Evolutionary conservation across 1,140 invertebrate species (phyloP), one percentile per base, ranked within the genome.

Genomic region (Tetragnatha versicolor): DNA sequence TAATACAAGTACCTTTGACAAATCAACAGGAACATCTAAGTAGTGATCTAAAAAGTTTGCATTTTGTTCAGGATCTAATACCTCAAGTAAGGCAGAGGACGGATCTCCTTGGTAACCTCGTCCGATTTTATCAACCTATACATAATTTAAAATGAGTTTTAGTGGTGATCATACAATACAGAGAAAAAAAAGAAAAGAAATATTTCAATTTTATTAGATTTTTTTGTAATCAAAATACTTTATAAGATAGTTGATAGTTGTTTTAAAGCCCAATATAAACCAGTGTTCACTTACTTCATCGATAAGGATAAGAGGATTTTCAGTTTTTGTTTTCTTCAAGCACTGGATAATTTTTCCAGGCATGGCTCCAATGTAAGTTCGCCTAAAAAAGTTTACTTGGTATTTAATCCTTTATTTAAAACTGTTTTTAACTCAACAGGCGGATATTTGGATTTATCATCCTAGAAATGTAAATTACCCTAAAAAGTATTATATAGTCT

Each of bases 331-430:
- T 86, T 99, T 99, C 87, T 99, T 99, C 49, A 99, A 88, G 84
- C 97, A 99, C 86, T 99, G 98, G 82, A 99, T 98, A 12, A 98
- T 90, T 88, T 99, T 99, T 39, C 98, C 98, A 7, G 98, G 98
- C 98, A 99, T 99, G 0, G 98, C 98, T 35, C 98, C 98, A 58
- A 99, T 96, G 85, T 99, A 99, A 0, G 97, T 99, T 83, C 97
- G 82, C 79, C 89, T 85, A 82, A 70, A 80, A 58, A 79, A 51
- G 66, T 63, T 20, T 10, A n/a, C n/a, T n/a, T n/a, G n/a, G n/a
- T n/a, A n/a, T n/a, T n/a, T n/a, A n/a, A n/a, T n/a, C n/a, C n/a
- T n/a, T n/a, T n/a, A n/a, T n/a, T n/a, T n/a, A n/a, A n/a, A n/a
- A n/a, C n/a, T n/a, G n/a, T n/a, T n/a, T n/a, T n/a, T n/a, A n/a